These are phyloP conservation scores for Glyptemys insculpta DNA, from an alignment of 2,797 vertebrate species.

Conservation along the genomic window DNA sequence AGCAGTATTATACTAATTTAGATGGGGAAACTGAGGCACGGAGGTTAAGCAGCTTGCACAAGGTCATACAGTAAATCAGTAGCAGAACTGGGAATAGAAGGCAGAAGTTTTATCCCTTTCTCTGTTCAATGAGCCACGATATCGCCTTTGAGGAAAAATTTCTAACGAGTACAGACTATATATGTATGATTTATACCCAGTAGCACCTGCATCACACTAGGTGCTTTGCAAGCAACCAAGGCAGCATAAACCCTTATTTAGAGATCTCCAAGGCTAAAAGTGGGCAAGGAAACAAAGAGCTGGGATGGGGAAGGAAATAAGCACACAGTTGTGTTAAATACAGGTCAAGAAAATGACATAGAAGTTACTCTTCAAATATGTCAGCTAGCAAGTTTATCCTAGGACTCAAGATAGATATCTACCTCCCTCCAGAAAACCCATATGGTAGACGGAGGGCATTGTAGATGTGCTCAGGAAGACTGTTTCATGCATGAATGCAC, in stretches of 20 bases:
- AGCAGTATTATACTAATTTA: not conserved
- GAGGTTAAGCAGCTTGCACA: not conserved
- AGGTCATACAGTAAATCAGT: not conserved
- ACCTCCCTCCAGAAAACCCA: not conserved
- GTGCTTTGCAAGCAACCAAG: not conserved
- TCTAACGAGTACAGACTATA: not conserved
- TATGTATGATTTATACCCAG: not conserved
- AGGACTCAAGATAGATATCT: not conserved
- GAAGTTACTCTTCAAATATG: not conserved
- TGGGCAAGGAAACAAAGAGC: not conserved
- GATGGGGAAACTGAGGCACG: not conserved
- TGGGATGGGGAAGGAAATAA: not conserved
- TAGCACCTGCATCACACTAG: not conserved
- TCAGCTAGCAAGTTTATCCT: not conserved
- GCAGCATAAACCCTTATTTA: not conserved
- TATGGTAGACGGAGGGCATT: not conserved
- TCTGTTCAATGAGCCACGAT: not conserved
- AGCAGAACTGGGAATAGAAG: not conserved
- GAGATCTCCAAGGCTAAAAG: not conserved
- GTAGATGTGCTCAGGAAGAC: not conserved
- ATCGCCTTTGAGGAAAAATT: no score
- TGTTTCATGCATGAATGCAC: not conserved
- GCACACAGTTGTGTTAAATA: not conserved
- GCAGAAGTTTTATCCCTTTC: not conserved
- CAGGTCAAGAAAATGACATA: not conserved